A percentile compares a stretch with the other conserved stretches of the same genome.
Evolutionary conservation across 2,113 vertebrate genomes (phyloP).

Genomic region (Numida meleagris): DNA sequence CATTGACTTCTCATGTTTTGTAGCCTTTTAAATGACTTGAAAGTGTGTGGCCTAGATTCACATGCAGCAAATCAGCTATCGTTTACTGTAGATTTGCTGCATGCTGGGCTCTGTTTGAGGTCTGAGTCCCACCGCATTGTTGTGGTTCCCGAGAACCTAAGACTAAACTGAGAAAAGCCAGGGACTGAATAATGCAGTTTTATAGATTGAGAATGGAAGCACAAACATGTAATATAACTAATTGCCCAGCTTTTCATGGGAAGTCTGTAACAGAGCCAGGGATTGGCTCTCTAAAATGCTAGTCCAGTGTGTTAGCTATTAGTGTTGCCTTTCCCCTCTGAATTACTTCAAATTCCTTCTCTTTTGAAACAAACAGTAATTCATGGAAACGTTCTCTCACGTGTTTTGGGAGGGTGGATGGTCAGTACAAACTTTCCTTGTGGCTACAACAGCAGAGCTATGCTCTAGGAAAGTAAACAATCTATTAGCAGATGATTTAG

Average conservation of each 20-base stretch:
- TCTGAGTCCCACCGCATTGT: not conserved
- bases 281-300: not conserved
- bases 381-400: constrained; percentile 6
- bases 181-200: not conserved
- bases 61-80: fast-evolving
- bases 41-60: not conserved
- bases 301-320: not conserved
- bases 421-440: not conserved
- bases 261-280: not conserved
- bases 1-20: not conserved
- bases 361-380: constrained; percentile 29
- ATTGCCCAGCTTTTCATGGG: not conserved
- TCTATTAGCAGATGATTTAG: not conserved
- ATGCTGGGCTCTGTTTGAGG: not conserved
- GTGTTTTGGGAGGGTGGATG: not conserved
- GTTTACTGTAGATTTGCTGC: not conserved
- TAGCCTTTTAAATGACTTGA: not conserved
- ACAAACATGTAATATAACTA: not conserved
- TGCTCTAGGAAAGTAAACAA: constrained; percentile 3
- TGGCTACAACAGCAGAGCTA: not conserved
- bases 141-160: not conserved
- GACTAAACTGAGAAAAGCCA: not conserved
- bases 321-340: not conserved
- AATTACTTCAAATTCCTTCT: constrained; percentile 7
- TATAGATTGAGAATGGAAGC: not conserved